phyloP scores from a whole-genome alignment of 2,113 vertebrate genomes.

The Penelope pileata region DNA sequence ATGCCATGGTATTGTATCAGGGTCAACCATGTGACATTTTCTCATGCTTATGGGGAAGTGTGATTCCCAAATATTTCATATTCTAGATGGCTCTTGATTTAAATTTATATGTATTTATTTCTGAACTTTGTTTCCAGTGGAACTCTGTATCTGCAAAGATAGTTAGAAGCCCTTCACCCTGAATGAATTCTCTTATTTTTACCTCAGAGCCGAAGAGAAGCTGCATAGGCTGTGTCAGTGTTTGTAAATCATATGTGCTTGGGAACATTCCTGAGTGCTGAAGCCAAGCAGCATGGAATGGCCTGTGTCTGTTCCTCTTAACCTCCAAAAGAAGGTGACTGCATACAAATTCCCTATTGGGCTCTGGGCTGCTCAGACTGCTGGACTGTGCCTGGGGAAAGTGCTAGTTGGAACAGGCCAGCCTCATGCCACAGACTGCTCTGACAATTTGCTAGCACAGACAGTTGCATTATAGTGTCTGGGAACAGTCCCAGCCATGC shows the following conservation, averaged over 20 bases:
- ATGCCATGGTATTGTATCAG: neutral
- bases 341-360: neutral
- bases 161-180: neutral
- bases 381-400: neutral
- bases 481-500: neutral
- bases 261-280: neutral
- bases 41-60: neutral
- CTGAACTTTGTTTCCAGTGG: neutral
- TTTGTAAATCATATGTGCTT: neutral
- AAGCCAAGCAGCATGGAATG: neutral
- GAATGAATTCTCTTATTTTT: neutral
- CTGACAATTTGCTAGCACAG: neutral
- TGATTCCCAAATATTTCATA: neutral
- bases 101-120: neutral
- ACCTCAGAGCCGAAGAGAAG: neutral
- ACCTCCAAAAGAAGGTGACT: neutral
- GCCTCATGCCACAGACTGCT: neutral
- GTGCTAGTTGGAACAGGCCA: neutral
- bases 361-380: neutral
- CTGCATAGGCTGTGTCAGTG: rapidly evolving
- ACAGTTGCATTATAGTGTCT: neutral
- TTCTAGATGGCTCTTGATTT: neutral
- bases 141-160: neutral
- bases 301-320: neutral
- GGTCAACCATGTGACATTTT: neutral